Percentiles rank a stretch among this genome's conserved stretches.
These are phyloP conservation scores for Natrix natrix DNA, from an alignment of 2,797 vertebrate genomes.

Conservation along the genomic window DNA sequence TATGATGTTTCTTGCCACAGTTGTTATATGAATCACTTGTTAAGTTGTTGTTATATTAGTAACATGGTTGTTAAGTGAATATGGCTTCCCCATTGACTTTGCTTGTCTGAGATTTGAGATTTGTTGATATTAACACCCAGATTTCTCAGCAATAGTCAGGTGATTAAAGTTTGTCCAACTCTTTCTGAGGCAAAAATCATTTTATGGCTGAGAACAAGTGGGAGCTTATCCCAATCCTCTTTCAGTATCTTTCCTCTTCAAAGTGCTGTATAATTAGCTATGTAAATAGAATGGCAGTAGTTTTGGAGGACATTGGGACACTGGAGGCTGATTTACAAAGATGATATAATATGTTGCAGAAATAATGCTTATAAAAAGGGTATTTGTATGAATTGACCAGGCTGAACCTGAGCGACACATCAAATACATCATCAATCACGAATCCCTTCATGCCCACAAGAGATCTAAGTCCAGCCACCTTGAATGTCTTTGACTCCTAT, in stretches of 20 bases:
- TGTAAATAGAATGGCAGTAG: neutral
- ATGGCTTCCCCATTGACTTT: too few relatives aligned
- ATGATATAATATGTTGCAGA: neutral
- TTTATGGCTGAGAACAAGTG: neutral
- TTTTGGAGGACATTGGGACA: neutral
- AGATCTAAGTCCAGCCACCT: too few relatives aligned
- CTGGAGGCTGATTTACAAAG: neutral
- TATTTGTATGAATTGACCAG: neutral
- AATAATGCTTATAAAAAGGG: neutral
- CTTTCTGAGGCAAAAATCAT: neutral
- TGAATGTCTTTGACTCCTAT: too few relatives aligned
- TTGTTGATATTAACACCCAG: constrained; percentile 25
- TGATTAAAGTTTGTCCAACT: neutral
- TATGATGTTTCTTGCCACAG: too few relatives aligned
- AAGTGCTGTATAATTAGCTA: neutral
- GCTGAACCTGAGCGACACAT: too few relatives aligned
- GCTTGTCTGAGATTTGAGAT: neutral
- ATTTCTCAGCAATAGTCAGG: constrained; percentile 26
- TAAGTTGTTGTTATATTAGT: too few relatives aligned
- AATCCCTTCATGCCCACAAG: too few relatives aligned
- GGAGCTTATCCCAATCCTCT: neutral
- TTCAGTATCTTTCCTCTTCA: neutral
- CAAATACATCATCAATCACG: too few relatives aligned
- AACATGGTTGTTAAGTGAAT: too few relatives aligned
- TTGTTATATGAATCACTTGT: too few relatives aligned